phyloP scores from a whole-genome alignment of 2,888 invertebrate genomes.

The Drosophila putrida region DNA sequence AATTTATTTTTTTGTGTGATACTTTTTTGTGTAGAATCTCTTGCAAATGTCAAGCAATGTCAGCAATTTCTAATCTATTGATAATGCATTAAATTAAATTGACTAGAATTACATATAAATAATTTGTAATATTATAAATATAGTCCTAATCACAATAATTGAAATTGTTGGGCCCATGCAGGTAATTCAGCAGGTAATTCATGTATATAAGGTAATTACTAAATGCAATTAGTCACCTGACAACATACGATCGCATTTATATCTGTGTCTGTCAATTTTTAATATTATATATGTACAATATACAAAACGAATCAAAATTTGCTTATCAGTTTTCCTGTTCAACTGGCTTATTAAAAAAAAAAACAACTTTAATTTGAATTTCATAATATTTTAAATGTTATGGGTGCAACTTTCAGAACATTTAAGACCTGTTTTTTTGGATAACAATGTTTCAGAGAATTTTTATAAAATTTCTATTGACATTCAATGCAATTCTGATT shows the following conservation, averaged over 20 bases:
- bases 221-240: slow-evolving; percentile 2
- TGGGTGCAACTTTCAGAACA: neutral
- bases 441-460: neutral
- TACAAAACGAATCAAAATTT: too few species aligned
- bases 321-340: neutral
- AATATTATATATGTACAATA: neutral
- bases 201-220: neutral
- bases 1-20: slow-evolving; percentile 52
- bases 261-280: neutral
- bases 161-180: neutral
- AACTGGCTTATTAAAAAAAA: neutral
- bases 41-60: slow-evolving; percentile 41
- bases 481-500: slow-evolving; percentile 10
- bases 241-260: neutral
- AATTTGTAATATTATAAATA: slow-evolving; percentile 5
- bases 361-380: slow-evolving; percentile 1
- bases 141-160: slow-evolving; percentile 43
- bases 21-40: slow-evolving; percentile 38
- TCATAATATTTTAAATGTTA: neutral
- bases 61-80: slow-evolving; percentile 28
- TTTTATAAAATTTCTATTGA: neutral
- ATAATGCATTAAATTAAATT: slow-evolving; percentile 19
- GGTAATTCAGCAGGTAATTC: slow-evolving; percentile 4
- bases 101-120: slow-evolving; percentile 10
- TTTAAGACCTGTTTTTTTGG: neutral